Percentiles rank a stretch among this genome's conserved stretches.
These are phyloP conservation scores for Trypoxylus dichotomus DNA, from an alignment of 1,140 invertebrate genomes.

Conservation along the genomic window DNA sequence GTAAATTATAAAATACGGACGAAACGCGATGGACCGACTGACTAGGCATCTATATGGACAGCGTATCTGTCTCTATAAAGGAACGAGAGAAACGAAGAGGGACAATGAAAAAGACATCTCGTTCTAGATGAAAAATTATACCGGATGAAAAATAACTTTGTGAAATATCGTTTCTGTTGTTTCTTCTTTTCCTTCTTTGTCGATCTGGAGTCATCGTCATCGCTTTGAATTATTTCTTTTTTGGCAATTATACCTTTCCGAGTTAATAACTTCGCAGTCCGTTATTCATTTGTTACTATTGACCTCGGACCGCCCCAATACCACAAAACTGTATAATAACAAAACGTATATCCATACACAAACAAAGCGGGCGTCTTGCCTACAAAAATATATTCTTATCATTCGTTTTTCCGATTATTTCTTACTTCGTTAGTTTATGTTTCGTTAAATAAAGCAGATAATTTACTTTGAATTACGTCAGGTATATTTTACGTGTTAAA, in stretches of 20 bases:
- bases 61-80: background rate
- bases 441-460: background rate
- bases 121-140: constrained; percentile 46
- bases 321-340: constrained; percentile 14
- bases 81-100: constrained; percentile 7
- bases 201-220: constrained; percentile 24
- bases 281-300: constrained; percentile 30
- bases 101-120: constrained; percentile 36
- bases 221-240: constrained; percentile 37
- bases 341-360: background rate
- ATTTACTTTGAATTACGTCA: no score
- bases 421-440: background rate
- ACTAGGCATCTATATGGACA: background rate
- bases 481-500: no score
- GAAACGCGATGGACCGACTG: constrained; percentile 12
- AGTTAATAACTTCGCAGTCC: constrained; percentile 40
- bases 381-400: background rate
- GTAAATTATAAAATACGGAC: constrained; percentile 44
- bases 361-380: background rate
- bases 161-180: constrained; percentile 43
- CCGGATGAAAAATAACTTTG: constrained; percentile 44
- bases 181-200: constrained; percentile 19
- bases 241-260: constrained; percentile 38
- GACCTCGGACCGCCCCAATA: constrained; percentile 22
- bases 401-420: background rate